A percentile compares a stretch with the other conserved stretches of the same genome.
These are phyloP conservation scores for Coenonympha arcania DNA, from an alignment of 2,888 invertebrate species.

Conservation along the genomic window DNA sequence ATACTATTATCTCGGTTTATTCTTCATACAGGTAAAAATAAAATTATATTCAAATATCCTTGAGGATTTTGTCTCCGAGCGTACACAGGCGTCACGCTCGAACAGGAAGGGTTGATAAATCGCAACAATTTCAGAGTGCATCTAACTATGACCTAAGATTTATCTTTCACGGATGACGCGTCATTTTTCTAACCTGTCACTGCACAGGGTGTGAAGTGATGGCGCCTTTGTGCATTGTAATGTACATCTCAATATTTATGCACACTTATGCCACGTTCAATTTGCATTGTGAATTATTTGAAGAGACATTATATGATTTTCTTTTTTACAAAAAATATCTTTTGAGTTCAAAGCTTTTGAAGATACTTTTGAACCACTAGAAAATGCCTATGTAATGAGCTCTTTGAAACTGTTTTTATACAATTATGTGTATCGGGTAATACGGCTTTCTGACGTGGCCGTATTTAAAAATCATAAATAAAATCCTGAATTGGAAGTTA, in stretches of 20 bases:
- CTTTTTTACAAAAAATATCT: no score
- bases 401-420: no score
- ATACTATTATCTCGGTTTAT: no score
- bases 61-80: constrained; percentile 21
- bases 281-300: neutral
- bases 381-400: no score
- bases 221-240: constrained; percentile 23
- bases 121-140: constrained; percentile 64
- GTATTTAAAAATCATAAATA: no score
- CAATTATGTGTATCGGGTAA: no score
- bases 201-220: constrained; percentile 37
- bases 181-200: constrained; percentile 56
- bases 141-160: constrained; percentile 55
- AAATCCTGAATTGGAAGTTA: no score
- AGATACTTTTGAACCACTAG: no score
- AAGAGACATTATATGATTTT: no score
- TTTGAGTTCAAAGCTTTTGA: no score
- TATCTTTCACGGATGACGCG: constrained; percentile 54
- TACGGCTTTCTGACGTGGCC: no score
- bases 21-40: no score
- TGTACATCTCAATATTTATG: constrained; percentile 14
- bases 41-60: constrained; percentile 1
- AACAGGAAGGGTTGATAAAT: constrained; percentile 64
- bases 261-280: neutral
- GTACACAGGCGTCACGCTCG: constrained; percentile 51